phyloP scores from a whole-genome alignment of 64 coral and sea anemone species.

The Stichodactyla helianthus region DNA sequence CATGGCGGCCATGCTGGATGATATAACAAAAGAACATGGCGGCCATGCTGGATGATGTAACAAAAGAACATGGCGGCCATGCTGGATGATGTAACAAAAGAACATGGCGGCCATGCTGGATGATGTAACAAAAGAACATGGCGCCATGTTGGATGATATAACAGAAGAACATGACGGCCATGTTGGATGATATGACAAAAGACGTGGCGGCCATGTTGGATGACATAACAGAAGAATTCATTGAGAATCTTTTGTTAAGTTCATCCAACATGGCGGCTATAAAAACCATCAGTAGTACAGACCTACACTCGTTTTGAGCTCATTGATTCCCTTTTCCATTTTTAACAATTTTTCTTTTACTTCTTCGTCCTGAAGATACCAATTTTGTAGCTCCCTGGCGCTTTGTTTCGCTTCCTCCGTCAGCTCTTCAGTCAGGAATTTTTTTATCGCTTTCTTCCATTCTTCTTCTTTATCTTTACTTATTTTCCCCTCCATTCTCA shows the following conservation, averaged over 20 bases:
- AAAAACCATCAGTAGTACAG: not conserved
- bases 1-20: not conserved
- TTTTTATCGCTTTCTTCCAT: conserved; percentile 27
- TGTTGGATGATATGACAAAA: no score
- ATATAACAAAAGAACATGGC: no score
- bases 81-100: no score
- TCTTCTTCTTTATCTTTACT: conserved; percentile 20
- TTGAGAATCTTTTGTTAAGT: not conserved
- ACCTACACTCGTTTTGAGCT: not conserved
- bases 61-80: no score
- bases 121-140: no score
- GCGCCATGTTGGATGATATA: no score
- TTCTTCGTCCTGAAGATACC: conserved; percentile 25
- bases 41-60: no score
- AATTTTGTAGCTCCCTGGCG: conserved; percentile 3
- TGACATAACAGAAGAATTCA: no score
- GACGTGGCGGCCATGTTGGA: no score
- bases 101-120: not conserved
- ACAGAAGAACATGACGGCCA: no score
- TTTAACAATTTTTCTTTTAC: not conserved
- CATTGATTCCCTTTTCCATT: not conserved
- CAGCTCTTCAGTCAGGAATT: not conserved
- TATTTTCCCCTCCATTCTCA: conserved; percentile 4
- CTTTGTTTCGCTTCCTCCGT: not conserved
- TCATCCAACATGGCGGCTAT: not conserved